phyloP scores from a whole-genome alignment of 2,888 invertebrate genomes.

The Synanthedon tipuliformis region DNA sequence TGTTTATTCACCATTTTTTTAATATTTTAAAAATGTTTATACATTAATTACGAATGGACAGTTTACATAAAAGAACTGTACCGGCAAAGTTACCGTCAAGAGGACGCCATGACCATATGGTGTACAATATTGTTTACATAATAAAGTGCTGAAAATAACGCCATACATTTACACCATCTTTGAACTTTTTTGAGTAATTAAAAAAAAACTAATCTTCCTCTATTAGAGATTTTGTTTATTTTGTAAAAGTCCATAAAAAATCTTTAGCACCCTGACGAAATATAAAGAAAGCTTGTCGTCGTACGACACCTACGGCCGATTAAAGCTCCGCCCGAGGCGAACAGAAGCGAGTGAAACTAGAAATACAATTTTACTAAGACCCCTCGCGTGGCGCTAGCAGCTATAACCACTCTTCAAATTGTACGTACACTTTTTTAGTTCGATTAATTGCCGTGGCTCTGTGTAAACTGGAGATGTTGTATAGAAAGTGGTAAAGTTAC shows the following conservation, averaged over 20 bases:
- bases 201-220: too few relatives aligned
- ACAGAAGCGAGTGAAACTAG: conserved; percentile 51
- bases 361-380: conserved; percentile 22
- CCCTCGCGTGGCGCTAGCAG: conserved; percentile 16
- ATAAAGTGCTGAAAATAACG: too few relatives aligned
- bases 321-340: conserved; percentile 40
- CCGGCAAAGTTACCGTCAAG: too few relatives aligned
- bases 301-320: conserved; percentile 36
- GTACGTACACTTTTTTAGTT: conserved; percentile 6
- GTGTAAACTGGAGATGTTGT: conserved; percentile 19
- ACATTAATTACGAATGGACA: too few relatives aligned
- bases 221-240: conserved; percentile 7
- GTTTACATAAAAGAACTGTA: too few relatives aligned
- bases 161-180: too few relatives aligned
- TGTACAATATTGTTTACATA: too few relatives aligned
- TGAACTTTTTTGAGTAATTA: too few relatives aligned
- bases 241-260: conserved; percentile 25
- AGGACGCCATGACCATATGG: too few relatives aligned
- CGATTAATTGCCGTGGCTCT: conserved; percentile 16
- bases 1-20: too few relatives aligned
- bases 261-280: conserved; percentile 22
- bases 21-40: too few relatives aligned
- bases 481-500: conserved; percentile 50
- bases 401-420: neutral
- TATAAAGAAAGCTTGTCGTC: conserved; percentile 21